A percentile compares a stretch with the other conserved stretches of the same genome.
phyloP scores from a whole-genome alignment of 2,113 vertebrate genomes.

The Neogobius melanostomus region DNA sequence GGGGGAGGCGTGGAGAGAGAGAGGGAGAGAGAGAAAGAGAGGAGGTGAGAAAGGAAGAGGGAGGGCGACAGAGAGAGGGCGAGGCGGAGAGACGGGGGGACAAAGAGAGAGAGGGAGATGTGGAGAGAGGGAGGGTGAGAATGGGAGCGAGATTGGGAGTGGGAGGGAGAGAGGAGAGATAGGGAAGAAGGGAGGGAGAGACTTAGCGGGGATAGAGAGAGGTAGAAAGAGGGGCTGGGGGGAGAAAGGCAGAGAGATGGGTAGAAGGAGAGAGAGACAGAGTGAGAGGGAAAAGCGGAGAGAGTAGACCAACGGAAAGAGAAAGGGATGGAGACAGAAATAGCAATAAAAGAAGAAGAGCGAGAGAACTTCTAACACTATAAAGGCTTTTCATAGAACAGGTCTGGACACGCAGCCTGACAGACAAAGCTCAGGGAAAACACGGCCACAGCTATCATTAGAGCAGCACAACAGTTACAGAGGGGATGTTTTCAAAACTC shows the following conservation, averaged over 20 bases:
- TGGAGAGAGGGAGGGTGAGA: too few relatives aligned
- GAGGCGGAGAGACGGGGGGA: background rate
- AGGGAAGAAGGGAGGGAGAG: background rate
- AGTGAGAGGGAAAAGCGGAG: background rate
- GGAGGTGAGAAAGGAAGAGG: background rate
- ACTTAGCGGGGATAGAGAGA: too few relatives aligned
- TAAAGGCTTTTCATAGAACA: constrained; percentile 52
- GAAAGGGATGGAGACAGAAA: background rate
- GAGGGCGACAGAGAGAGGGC: background rate
- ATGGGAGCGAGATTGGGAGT: background rate
- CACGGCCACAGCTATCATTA: constrained; percentile 69
- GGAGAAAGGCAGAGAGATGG: too few relatives aligned
- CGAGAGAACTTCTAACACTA: constrained; percentile 54
- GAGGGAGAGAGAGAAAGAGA: background rate
- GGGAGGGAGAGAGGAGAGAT: background rate
- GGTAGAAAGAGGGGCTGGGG: too few relatives aligned
- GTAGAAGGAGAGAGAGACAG: too few relatives aligned
- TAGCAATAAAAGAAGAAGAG: too few relatives aligned
- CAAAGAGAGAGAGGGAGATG: too few relatives aligned
- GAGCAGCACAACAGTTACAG: constrained; percentile 16
- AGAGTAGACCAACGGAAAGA: background rate
- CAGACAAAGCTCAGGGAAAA: constrained; percentile 62
- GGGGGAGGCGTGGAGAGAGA: background rate
- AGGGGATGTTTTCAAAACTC: too few relatives aligned
- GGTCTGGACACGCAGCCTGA: constrained; percentile 58